Conservation (phyloP, 2,888 invertebrate genomes). For the Nemoura dubitans region DNA sequence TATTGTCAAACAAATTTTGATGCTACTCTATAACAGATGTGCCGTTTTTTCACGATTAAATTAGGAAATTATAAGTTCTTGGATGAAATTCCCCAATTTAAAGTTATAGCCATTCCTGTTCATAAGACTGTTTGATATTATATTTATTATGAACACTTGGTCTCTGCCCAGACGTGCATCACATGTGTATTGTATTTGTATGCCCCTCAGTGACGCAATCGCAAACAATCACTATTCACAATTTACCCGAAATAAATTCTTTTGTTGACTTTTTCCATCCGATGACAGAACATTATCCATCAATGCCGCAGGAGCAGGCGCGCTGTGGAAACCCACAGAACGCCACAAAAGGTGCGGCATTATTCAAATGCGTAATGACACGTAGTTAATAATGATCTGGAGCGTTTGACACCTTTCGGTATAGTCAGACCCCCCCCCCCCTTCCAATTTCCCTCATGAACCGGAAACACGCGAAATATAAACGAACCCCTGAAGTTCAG, state of each 20-base stretch:
- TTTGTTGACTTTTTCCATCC: slow-evolving; percentile 36
- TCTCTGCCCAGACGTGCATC: too few relatives aligned
- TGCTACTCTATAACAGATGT: too few relatives aligned
- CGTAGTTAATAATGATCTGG: slow-evolving; percentile 20
- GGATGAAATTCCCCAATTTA: too few relatives aligned
- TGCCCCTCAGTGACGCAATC: too few relatives aligned
- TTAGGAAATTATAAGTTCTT: too few relatives aligned
- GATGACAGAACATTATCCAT: slow-evolving; percentile 29
- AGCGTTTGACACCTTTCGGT: slow-evolving; percentile 35
- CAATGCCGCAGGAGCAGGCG: neutral
- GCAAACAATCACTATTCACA: neutral
- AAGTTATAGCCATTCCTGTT: too few relatives aligned
- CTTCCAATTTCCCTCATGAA: neutral
- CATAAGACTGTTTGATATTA: too few relatives aligned
- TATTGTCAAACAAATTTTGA: too few relatives aligned
- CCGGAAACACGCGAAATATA: neutral
- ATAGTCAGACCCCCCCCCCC: neutral
- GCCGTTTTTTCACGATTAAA: too few relatives aligned
- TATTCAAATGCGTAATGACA: slow-evolving; percentile 34
- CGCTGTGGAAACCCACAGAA: neutral
- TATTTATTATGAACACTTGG: too few relatives aligned
- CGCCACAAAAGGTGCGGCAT: slow-evolving; percentile 18
- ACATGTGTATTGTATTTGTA: too few relatives aligned
- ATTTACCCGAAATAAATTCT: slow-evolving; percentile 33
- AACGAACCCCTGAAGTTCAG: neutral